Conservation (phyloP, 2,888 invertebrate genomes). For the Parapristionchus giblindavisi region DNA sequence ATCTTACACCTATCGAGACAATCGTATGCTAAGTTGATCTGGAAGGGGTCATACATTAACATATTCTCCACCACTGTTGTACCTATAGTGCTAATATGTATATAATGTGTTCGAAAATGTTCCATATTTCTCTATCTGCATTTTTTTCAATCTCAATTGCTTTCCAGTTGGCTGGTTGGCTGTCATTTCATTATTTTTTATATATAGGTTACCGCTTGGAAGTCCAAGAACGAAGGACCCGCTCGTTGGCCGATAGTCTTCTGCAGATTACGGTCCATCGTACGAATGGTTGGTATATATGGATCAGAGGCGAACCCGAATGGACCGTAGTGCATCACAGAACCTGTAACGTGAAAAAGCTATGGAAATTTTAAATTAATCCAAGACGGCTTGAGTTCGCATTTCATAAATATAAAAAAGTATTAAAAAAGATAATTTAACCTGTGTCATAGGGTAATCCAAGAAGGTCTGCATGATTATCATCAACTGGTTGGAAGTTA, state of each 20-base stretch:
- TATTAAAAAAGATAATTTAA: conserved; percentile 18
- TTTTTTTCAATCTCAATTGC: too few species aligned
- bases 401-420: neutral
- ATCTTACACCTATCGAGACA: conserved; percentile 55
- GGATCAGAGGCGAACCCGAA: conserved; percentile 67
- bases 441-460: conserved; percentile 67
- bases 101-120: neutral
- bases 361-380: neutral
- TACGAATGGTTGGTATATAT: conserved; percentile 63
- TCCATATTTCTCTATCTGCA: neutral
- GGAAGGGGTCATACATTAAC: neutral
- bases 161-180: too few species aligned
- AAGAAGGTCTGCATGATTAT: conserved; percentile 61
- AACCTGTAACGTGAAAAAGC: conserved; percentile 41
- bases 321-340: conserved; percentile 68
- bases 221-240: conserved; percentile 67
- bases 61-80: neutral
- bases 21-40: conserved; percentile 66
- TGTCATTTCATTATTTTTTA: neutral
- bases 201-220: conserved; percentile 53
- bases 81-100: neutral
- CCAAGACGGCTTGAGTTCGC: neutral
- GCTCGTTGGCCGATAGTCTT: conserved; percentile 67
- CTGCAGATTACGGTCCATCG: conserved; percentile 59
- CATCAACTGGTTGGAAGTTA: conserved; percentile 66